These are phyloP conservation scores for Anolis carolinensis DNA, from an alignment of 2,113 vertebrate genomes.

Conservation along the genomic window DNA sequence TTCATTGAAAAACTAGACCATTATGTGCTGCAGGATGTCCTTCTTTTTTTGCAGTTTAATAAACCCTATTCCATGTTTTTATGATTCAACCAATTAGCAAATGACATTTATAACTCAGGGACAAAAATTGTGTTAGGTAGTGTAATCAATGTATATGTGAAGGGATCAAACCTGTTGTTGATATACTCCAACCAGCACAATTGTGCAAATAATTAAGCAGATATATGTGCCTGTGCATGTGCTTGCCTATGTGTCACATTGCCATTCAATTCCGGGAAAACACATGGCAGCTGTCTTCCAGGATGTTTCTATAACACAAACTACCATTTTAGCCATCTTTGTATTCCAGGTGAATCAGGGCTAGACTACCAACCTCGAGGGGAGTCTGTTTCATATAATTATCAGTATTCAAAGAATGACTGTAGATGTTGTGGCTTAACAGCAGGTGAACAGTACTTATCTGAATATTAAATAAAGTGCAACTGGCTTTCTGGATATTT, in stretches of 20 bases:
- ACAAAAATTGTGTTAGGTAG: no score
- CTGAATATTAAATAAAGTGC: conserved; percentile 75
- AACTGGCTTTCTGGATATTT: conserved; percentile 64
- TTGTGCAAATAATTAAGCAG: conserved; percentile 29
- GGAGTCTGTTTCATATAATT: conserved; percentile 73
- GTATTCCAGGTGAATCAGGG: conserved; percentile 72
- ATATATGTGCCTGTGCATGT: not conserved
- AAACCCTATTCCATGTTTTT: no score
- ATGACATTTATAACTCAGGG: no score
- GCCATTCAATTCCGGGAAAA: conserved; percentile 36
- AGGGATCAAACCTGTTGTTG: conserved; percentile 42
- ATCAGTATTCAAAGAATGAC: conserved; percentile 75
- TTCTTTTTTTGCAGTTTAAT: no score
- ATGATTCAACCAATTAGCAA: no score
- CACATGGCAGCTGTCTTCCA: conserved; percentile 36
- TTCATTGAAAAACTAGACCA: no score
- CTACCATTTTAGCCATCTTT: conserved; percentile 72
- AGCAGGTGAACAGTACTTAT: conserved; percentile 74
- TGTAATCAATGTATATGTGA: conserved; percentile 35
- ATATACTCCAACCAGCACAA: conserved; percentile 18
- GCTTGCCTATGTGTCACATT: not conserved
- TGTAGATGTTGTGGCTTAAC: conserved; percentile 74
- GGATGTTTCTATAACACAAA: conserved; percentile 66
- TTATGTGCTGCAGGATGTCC: no score
- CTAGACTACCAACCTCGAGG: conserved; percentile 69